These are phyloP conservation scores for Dicyrtoma fusca DNA, from an alignment of 2,888 invertebrate genomes.

Conservation along the genomic window DNA sequence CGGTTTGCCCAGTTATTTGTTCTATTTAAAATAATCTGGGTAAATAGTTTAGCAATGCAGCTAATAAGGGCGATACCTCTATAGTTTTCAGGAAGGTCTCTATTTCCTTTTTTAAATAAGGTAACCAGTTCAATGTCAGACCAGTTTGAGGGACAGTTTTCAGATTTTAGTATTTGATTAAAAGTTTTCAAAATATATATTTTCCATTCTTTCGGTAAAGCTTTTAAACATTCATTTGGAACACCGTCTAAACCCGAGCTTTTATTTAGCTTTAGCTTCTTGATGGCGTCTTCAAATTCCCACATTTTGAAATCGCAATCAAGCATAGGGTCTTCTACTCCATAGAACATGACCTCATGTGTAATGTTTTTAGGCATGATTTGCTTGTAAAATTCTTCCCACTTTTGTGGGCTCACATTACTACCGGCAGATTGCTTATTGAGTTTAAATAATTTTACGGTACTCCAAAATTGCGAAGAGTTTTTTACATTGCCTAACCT, in stretches of 20 bases:
- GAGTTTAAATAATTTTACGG: background rate
- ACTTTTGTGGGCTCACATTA: background rate
- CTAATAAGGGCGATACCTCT: constrained; percentile 39
- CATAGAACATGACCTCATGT: too few species aligned
- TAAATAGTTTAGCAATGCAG: constrained; percentile 39
- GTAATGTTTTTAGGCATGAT: too few species aligned
- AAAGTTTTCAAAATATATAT: constrained; percentile 1
- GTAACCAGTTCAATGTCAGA: constrained; percentile 19
- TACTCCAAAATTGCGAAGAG: background rate
- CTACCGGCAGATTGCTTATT: background rate
- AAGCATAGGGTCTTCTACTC: background rate
- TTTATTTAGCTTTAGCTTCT: constrained; percentile 28
- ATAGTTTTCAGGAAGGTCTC: constrained; percentile 39
- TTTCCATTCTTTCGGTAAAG: background rate
- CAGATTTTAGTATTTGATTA: constrained; percentile 27
- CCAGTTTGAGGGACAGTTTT: constrained; percentile 32
- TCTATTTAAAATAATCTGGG: constrained; percentile 32
- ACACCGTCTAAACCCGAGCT: constrained; percentile 42
- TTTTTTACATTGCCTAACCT: background rate
- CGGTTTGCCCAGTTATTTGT: constrained; percentile 32
- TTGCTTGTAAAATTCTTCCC: background rate
- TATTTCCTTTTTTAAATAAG: constrained; percentile 43
- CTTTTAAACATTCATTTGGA: constrained; percentile 42
- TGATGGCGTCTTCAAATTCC: constrained; percentile 35
- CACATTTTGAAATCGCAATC: constrained; percentile 8